A percentile compares a stretch with the other conserved stretches of the same genome.
phyloP scores from a whole-genome alignment of 2,888 invertebrate species.

The Drosophila austrosaltans region DNA sequence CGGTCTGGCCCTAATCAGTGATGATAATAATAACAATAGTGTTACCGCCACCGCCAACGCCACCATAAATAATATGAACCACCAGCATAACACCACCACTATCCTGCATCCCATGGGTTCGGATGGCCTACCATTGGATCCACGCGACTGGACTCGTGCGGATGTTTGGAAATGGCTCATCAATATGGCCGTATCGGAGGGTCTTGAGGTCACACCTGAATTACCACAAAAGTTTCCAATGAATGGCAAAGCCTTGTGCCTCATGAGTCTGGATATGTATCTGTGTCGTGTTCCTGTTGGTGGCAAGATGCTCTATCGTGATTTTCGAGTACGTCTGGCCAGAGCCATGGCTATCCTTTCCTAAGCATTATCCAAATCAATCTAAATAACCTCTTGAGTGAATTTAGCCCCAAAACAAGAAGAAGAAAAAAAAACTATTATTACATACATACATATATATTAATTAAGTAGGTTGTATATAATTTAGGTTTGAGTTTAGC shows the following conservation, averaged over 20 bases:
- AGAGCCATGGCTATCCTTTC: slow-evolving; percentile 86
- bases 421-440: slow-evolving; percentile 50
- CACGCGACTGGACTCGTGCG: slow-evolving; percentile 88
- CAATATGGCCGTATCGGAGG: slow-evolving; percentile 85
- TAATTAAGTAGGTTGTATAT: slow-evolving; percentile 22
- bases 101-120: slow-evolving; percentile 72
- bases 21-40: slow-evolving; percentile 58
- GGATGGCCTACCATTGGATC: slow-evolving; percentile 85
- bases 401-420: slow-evolving; percentile 26
- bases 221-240: slow-evolving; percentile 87
- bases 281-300: slow-evolving; percentile 88
- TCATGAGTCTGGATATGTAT: slow-evolving; percentile 91
- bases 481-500: slow-evolving; percentile 37
- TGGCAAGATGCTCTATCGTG: slow-evolving; percentile 88
- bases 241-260: slow-evolving; percentile 92
- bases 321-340: slow-evolving; percentile 88
- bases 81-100: slow-evolving; percentile 23
- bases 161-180: slow-evolving; percentile 88
- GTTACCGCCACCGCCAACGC: slow-evolving; percentile 25
- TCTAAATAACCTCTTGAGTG: slow-evolving; percentile 7
- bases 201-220: slow-evolving; percentile 82
- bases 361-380: slow-evolving; percentile 36
- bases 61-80: slow-evolving; percentile 8
- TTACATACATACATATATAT: neutral
- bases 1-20: slow-evolving; percentile 47